A percentile compares a stretch with the other conserved stretches of the same genome.
These are phyloP conservation scores for Notodonta ziczac DNA, from an alignment of 2,888 invertebrate species.

Conservation along the genomic window DNA sequence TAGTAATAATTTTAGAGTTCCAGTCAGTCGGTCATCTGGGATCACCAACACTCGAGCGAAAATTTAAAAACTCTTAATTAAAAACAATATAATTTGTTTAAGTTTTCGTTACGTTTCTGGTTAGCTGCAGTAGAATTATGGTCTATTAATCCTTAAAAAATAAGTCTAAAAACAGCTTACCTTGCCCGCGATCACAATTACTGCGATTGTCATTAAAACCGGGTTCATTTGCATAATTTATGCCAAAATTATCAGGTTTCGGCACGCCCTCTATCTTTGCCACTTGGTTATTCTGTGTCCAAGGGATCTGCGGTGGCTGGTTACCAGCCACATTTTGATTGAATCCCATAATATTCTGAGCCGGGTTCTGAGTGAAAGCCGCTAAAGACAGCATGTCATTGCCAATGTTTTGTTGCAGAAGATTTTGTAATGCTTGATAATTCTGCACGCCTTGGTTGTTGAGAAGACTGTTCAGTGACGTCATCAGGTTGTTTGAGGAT, in stretches of 20 bases:
- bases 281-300: background rate
- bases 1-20: no score
- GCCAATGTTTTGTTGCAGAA: background rate
- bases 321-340: background rate
- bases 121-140: no score
- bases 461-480: background rate
- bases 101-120: no score
- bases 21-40: no score
- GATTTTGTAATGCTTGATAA: background rate
- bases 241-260: background rate
- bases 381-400: background rate
- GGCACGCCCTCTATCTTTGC: background rate
- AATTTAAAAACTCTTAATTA: no score
- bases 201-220: background rate
- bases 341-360: background rate
- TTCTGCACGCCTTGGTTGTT: background rate
- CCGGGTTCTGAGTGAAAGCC: background rate
- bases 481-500: conserved; percentile 4
- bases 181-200: background rate
- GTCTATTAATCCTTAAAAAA: no score
- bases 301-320: background rate
- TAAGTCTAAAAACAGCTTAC: background rate
- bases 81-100: no score
- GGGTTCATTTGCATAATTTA: background rate
- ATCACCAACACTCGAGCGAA: no score